These are phyloP conservation scores for Tubulanus polymorphus DNA, from an alignment of 2,888 invertebrate species.

Conservation along the genomic window DNA sequence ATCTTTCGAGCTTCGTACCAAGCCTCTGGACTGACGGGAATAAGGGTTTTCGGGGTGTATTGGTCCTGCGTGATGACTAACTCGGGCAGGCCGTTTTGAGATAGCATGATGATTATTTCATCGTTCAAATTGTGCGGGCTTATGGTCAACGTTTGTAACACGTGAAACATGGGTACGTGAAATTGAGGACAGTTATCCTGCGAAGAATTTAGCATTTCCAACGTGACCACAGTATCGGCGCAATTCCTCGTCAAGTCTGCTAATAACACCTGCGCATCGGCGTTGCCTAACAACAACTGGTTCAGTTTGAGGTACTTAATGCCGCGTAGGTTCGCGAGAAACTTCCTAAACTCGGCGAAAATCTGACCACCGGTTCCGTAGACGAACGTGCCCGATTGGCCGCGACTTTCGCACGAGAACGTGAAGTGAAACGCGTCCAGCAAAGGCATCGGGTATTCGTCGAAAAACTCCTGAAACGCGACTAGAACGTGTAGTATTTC, in stretches of 20 bases:
- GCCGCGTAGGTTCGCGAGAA: slow-evolving; percentile 65
- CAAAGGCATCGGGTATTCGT: slow-evolving; percentile 32
- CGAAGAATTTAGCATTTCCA: slow-evolving; percentile 72
- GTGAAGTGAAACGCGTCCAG: slow-evolving; percentile 60
- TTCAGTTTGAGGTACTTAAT: slow-evolving; percentile 66
- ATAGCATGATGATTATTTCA: slow-evolving; percentile 66
- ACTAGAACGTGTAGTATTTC: slow-evolving; percentile 80
- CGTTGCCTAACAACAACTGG: slow-evolving; percentile 68
- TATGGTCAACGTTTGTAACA: slow-evolving; percentile 61
- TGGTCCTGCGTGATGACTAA: slow-evolving; percentile 71
- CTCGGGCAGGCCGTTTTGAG: slow-evolving; percentile 62
- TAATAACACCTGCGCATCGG: slow-evolving; percentile 65
- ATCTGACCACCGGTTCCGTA: slow-evolving; percentile 71
- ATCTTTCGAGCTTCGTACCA: slow-evolving; percentile 60
- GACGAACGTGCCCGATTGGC: slow-evolving; percentile 49
- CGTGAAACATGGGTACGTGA: slow-evolving; percentile 72
- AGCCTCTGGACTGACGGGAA: slow-evolving; percentile 41
- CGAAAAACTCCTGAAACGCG: slow-evolving; percentile 63
- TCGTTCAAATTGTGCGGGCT: slow-evolving; percentile 68
- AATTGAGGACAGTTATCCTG: slow-evolving; percentile 66
- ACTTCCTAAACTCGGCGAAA: slow-evolving; percentile 51
- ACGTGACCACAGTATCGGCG: slow-evolving; percentile 61
- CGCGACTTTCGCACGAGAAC: slow-evolving; percentile 61
- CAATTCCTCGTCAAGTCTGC: slow-evolving; percentile 65
- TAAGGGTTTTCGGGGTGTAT: slow-evolving; percentile 37